phyloP scores from a whole-genome alignment of 2,888 invertebrate species.

The Xanthorhoe spadicearia region DNA sequence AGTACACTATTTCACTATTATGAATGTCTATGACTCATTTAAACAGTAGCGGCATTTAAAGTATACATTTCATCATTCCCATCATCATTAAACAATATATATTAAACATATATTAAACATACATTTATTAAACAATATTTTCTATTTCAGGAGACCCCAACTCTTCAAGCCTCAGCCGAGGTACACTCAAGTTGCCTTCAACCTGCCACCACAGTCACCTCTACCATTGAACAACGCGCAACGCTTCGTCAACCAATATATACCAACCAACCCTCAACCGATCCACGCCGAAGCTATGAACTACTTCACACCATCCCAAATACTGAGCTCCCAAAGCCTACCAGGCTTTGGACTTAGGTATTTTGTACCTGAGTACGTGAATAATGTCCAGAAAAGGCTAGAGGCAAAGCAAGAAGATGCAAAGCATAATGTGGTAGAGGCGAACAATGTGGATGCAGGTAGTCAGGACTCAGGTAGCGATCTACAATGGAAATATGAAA shows the following conservation, averaged over 20 bases:
- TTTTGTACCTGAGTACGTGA: constrained; percentile 66
- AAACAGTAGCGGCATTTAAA: too few species aligned
- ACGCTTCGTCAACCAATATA: constrained; percentile 74
- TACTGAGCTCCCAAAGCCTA: constrained; percentile 70
- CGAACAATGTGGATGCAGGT: constrained; percentile 58
- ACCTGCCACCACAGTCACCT: constrained; percentile 45
- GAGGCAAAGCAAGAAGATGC: constrained; percentile 67
- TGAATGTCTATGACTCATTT: too few species aligned
- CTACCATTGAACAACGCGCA: constrained; percentile 68
- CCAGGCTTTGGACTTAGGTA: constrained; percentile 76
- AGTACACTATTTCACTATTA: too few species aligned
- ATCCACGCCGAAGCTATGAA: constrained; percentile 53
- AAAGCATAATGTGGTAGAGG: constrained; percentile 67
- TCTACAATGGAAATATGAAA: constrained; percentile 73
- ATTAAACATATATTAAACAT: too few species aligned
- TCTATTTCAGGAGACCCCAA: constrained; percentile 69
- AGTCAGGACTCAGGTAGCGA: constrained; percentile 63
- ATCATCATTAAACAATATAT: too few species aligned
- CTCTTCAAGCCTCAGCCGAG: constrained; percentile 73
- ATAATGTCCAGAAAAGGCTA: constrained; percentile 51
- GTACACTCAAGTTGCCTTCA: constrained; percentile 71
- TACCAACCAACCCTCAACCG: constrained; percentile 56
- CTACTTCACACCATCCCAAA: constrained; percentile 64
- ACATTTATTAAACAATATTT: constrained; percentile 21
- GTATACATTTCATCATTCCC: not conserved